Conservation (phyloP, 1,140 invertebrate species). For the Papilio glaucus region DNA sequence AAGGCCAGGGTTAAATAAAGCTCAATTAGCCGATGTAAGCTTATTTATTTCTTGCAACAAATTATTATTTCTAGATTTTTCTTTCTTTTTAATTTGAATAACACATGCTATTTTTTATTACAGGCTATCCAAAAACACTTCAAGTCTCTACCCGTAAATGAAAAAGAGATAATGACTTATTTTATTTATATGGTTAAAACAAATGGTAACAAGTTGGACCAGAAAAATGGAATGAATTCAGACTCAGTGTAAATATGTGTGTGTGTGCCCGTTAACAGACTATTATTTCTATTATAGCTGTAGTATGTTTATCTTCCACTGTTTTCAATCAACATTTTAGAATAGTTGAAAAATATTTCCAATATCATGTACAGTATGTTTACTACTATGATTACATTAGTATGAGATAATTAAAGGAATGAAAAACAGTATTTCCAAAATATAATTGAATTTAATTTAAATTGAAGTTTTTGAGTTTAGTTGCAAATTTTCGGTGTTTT, state of each 20-base stretch:
- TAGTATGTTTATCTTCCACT: slow-evolving; percentile 57
- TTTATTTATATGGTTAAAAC: slow-evolving; percentile 98
- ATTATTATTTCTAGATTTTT: slow-evolving; percentile 4
- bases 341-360: background rate
- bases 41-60: slow-evolving; percentile 28
- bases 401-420: slow-evolving; percentile 42
- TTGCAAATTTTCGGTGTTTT: no score
- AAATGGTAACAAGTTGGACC: slow-evolving; percentile 95
- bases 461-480: background rate
- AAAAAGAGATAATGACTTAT: slow-evolving; percentile 97
- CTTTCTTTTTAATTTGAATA: slow-evolving; percentile 4
- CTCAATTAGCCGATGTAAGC: slow-evolving; percentile 97
- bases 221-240: slow-evolving; percentile 91
- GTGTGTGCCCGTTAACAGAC: slow-evolving; percentile 48
- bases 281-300: slow-evolving; percentile 64
- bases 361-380: slow-evolving; percentile 32
- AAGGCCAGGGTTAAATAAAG: slow-evolving; percentile 95
- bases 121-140: slow-evolving; percentile 97
- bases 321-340: slow-evolving; percentile 61
- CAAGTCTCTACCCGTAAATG: slow-evolving; percentile 95
- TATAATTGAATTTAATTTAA: background rate
- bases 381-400: slow-evolving; percentile 37
- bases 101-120: slow-evolving; percentile 70
- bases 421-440: background rate
- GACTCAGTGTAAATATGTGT: slow-evolving; percentile 78